Percentiles rank a stretch among this genome's conserved stretches.
phyloP scores from a whole-genome alignment of 2,888 invertebrate species.

The Falcaria lacertinaria region DNA sequence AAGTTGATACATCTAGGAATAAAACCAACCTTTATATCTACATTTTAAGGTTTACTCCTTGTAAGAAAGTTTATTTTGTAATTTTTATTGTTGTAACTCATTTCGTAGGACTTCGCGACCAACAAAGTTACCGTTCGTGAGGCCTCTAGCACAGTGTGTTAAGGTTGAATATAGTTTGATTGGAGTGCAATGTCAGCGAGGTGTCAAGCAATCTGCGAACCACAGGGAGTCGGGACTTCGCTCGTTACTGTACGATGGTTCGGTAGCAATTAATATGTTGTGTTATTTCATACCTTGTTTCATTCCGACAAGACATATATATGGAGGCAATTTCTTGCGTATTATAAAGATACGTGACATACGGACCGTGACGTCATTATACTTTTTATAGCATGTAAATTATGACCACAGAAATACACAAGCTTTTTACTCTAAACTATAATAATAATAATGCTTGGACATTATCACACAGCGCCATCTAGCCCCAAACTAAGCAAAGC shows the following conservation, averaged over 20 bases:
- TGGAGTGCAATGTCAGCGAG: constrained; percentile 4
- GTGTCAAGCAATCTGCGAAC: neutral
- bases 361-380: no score
- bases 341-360: no score
- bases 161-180: constrained; percentile 4
- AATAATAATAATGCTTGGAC: no score
- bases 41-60: neutral
- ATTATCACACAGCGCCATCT: no score
- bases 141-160: neutral
- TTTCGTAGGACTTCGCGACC: neutral
- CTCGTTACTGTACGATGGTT: constrained; percentile 12
- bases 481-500: no score
- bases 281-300: neutral
- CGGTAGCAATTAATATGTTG: neutral
- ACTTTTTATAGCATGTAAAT: no score
- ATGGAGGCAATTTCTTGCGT: no score
- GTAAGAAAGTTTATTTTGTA: neutral
- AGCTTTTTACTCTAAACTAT: no score
- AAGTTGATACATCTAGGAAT: neutral
- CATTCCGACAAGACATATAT: no score
- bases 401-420: no score
- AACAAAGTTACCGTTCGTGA: no score
- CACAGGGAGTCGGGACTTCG: constrained; percentile 14
- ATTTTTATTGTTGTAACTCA: neutral
- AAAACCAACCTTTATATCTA: neutral